Evolutionary conservation across 2,888 invertebrate species (phyloP).

Genomic region (Tinea trinotella): DNA sequence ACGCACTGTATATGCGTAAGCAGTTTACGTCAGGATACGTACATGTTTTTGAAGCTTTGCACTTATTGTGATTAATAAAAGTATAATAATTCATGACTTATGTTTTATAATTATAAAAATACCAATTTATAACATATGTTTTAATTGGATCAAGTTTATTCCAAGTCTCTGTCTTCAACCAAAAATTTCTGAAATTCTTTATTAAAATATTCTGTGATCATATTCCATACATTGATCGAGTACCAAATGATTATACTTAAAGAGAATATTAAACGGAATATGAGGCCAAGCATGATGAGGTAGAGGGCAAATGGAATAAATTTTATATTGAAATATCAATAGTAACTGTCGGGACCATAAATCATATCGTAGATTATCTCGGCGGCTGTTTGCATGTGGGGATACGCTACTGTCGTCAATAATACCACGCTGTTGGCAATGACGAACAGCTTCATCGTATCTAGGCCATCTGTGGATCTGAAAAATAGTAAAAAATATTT

Average conservation of each 20-base stretch:
- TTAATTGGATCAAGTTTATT: no score
- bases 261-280: slow-evolving; percentile 76
- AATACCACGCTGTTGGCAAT: slow-evolving; percentile 82
- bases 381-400: slow-evolving; percentile 75
- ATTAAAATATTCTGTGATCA: slow-evolving; percentile 83
- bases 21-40: no score
- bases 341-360: slow-evolving; percentile 39
- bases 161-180: slow-evolving; percentile 57
- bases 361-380: slow-evolving; percentile 66
- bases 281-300: slow-evolving; percentile 71
- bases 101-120: no score
- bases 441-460: slow-evolving; percentile 86
- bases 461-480: slow-evolving; percentile 76
- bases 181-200: slow-evolving; percentile 77
- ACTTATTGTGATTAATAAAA: no score
- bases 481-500: slow-evolving; percentile 28
- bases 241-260: slow-evolving; percentile 81
- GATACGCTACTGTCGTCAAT: slow-evolving; percentile 81
- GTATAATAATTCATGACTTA: no score
- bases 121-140: no score
- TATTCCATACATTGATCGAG: slow-evolving; percentile 76
- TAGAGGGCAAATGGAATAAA: neutral
- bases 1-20: no score
- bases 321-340: slow-evolving; percentile 4
- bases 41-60: no score